Evolutionary conservation across 2,797 vertebrate species (phyloP), one percentile per base, ranked within the genome.

Genomic region (Mormyrus hasselquistii): DNA sequence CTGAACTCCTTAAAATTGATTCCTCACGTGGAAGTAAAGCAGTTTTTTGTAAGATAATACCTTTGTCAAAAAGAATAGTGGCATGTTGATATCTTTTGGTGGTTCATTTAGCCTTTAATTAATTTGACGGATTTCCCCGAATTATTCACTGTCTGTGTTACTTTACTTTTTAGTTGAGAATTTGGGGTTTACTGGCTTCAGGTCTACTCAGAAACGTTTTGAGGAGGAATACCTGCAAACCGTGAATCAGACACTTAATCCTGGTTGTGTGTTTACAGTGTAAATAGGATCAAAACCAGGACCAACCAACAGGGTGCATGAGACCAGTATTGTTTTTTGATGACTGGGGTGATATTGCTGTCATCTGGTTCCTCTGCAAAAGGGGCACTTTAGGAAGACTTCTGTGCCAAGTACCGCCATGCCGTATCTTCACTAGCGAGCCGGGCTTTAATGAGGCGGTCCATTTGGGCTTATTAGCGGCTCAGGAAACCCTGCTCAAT

Each of bases 221-320:
- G 12, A 34, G 10, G 87, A 22, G 44, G 8, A 50, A 29, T 79
- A 10, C 14, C 47, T 34, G 38, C 52, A 84, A 25, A 49, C 3
- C 53, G 19, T 82, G 76, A 59, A 62, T 14, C 53, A 52, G 55
- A 85, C 14, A 62, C 79, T 49, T 76, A 50, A 25, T 65, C 82
- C 82, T 73, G 49, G n/a, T 34, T 76, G 49, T 55, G 47, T 44
- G 47, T 86, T 87, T 87, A 87, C 85, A 87, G 34, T 57, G 85
- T 87, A 57, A 59, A 87, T 22, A 44, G 38, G 16, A 49, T 49
- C 38, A 65, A 69, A 76, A 73, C 65, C 84, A 55, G 83, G 16
- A 76, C 50, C 16, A 53, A 55, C 7, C 50, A 87, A 87, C 84
- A 73, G 62, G 88, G 88, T 59, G n/a, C 86, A 47, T 53, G 84